Conservation (phyloP, 2,797 vertebrate genomes). For the Eulemur albifrons region DNA sequence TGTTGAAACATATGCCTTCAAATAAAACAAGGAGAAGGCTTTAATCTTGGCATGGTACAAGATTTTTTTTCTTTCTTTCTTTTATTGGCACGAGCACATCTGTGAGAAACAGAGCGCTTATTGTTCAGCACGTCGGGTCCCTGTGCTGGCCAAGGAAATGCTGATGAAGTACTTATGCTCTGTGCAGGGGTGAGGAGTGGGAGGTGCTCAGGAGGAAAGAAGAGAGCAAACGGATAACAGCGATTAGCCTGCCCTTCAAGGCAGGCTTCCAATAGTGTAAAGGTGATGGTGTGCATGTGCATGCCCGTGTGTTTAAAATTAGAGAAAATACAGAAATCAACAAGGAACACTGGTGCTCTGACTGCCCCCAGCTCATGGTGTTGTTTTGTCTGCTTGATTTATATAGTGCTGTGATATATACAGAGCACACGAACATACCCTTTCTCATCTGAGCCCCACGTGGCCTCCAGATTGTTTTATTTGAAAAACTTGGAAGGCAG, state of each 20-base stretch:
- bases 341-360: background rate
- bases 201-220: background rate
- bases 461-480: background rate
- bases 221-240: background rate
- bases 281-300: background rate
- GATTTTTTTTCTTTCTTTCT: background rate
- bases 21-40: slow-evolving; percentile 29
- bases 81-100: slow-evolving; percentile 7
- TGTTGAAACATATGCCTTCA: background rate
- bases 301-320: background rate
- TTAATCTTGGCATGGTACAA: slow-evolving; percentile 46
- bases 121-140: slow-evolving; percentile 51
- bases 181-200: background rate
- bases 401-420: background rate
- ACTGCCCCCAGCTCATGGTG: accelerated
- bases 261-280: background rate
- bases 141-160: background rate
- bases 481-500: background rate
- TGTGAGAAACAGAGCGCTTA: slow-evolving; percentile 64
- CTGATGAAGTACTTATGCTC: slow-evolving; percentile 57
- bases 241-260: background rate
- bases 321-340: background rate
- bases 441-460: background rate
- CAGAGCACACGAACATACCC: accelerated
- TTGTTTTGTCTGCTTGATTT: background rate